Conservation (phyloP, 2,113 vertebrate genomes). For the Pipa parva region DNA sequence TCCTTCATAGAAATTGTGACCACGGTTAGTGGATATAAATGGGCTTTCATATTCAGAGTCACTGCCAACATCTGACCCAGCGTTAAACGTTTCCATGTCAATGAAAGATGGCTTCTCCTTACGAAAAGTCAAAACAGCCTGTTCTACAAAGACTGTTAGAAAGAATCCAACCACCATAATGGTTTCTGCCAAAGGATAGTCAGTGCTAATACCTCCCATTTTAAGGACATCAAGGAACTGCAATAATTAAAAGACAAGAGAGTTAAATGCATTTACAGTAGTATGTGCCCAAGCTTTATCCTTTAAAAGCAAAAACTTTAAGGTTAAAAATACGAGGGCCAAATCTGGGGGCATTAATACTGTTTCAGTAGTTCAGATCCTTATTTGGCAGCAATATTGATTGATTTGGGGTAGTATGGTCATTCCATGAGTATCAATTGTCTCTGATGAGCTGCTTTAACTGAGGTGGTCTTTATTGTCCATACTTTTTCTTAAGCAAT, state of each 20-base stretch:
- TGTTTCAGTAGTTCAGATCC: no score
- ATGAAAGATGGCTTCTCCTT: slow-evolving; percentile 87
- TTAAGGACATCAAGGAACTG: slow-evolving; percentile 72
- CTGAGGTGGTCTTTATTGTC: no score
- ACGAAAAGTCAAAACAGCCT: slow-evolving; percentile 78
- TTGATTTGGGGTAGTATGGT: no score
- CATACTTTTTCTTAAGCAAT: no score
- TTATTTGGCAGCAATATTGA: no score
- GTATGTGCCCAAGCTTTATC: no score
- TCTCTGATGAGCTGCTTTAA: no score
- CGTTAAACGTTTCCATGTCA: slow-evolving; percentile 88
- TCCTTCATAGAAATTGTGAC: neutral
- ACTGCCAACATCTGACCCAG: slow-evolving; percentile 78
- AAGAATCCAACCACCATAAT: slow-evolving; percentile 88
- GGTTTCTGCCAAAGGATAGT: slow-evolving; percentile 87
- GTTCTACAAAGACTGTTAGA: slow-evolving; percentile 82
- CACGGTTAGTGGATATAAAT: slow-evolving; percentile 59
- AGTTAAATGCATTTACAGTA: no score
- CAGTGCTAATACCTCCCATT: slow-evolving; percentile 61
- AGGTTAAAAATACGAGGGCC: no score
- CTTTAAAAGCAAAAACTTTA: no score
- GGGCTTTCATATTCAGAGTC: slow-evolving; percentile 90
- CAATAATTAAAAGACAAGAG: slow-evolving; percentile 1
- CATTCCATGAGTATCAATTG: no score
- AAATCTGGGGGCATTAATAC: no score